phyloP scores from a whole-genome alignment of 2,888 invertebrate species.

The Nemurella pictetii region DNA sequence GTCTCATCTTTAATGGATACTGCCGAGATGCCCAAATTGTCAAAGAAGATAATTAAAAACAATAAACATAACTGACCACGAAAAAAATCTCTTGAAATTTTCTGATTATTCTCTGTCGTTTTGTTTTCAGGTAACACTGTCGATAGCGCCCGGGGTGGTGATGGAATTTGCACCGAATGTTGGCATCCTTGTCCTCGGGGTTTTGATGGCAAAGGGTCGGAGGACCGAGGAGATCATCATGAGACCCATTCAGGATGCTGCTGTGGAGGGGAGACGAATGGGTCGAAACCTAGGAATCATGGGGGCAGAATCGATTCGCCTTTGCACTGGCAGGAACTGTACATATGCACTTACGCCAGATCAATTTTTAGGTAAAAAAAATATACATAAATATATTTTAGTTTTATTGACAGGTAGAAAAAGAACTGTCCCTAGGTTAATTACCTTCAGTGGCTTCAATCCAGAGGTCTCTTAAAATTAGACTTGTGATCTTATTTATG shows the following conservation, averaged over 20 bases:
- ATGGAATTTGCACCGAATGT: constrained; percentile 95
- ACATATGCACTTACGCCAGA: constrained; percentile 45
- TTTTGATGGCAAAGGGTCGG: constrained; percentile 80
- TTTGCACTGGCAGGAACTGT: constrained; percentile 78
- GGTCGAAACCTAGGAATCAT: constrained; percentile 51
- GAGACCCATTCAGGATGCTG: constrained; percentile 59
- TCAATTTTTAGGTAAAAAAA: constrained; percentile 18
- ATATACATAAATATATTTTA: too few species aligned
- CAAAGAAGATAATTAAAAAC: too few species aligned
- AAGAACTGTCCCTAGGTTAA: too few species aligned
- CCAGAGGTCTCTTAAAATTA: too few species aligned
- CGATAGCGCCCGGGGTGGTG: constrained; percentile 84
- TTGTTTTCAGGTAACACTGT: constrained; percentile 64
- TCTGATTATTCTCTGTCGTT: too few species aligned
- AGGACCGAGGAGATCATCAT: constrained; percentile 75
- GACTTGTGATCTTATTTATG: too few species aligned
- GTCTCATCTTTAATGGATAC: too few species aligned
- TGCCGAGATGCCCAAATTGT: too few species aligned
- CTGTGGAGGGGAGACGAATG: constrained; percentile 53
- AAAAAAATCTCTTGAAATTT: too few species aligned
- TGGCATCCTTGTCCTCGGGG: constrained; percentile 92
- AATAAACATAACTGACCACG: too few species aligned
- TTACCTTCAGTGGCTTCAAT: too few species aligned
- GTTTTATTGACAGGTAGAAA: too few species aligned
- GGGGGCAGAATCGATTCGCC: constrained; percentile 65